These are phyloP conservation scores for Oenanthe melanoleuca DNA, from an alignment of 2,113 vertebrate genomes.

Conservation along the genomic window DNA sequence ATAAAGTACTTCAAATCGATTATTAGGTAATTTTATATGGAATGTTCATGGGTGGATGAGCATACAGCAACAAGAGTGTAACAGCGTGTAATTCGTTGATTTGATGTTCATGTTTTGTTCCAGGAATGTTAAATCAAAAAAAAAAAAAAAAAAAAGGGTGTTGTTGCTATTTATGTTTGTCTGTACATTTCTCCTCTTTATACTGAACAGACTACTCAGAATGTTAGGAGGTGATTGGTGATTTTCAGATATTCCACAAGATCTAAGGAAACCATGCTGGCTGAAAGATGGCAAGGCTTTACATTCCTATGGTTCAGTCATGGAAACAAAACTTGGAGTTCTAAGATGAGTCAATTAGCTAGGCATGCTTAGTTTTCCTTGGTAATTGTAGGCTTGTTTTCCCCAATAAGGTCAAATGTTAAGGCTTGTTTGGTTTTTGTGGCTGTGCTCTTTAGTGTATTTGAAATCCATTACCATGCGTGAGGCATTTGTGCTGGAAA, in stretches of 20 bases:
- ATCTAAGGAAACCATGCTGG: constrained; percentile 43
- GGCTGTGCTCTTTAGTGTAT: constrained; percentile 33
- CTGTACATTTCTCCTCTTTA: background rate
- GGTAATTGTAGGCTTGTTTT: constrained; percentile 76
- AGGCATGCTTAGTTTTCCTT: constrained; percentile 77
- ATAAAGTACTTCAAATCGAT: background rate
- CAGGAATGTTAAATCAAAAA: background rate
- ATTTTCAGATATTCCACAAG: constrained; percentile 24
- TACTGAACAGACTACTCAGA: background rate
- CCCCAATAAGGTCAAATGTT: constrained; percentile 78
- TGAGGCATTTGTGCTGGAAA: constrained; percentile 14
- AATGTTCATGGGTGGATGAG: background rate
- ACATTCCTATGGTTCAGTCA: constrained; percentile 76
- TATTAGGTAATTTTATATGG: constrained; percentile 5
- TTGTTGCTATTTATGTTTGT: background rate
- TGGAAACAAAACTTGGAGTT: constrained; percentile 67
- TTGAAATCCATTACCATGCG: constrained; percentile 48
- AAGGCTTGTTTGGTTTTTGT: constrained; percentile 71
- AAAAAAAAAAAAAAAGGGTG: background rate
- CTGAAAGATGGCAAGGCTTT: constrained; percentile 52
- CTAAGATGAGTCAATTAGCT: constrained; percentile 77
- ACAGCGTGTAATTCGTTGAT: background rate
- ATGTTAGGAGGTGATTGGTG: background rate
- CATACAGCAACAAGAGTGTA: background rate
- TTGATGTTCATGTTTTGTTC: background rate